phyloP scores from a whole-genome alignment of 2,888 invertebrate species.

The Auanema freiburgensis region DNA sequence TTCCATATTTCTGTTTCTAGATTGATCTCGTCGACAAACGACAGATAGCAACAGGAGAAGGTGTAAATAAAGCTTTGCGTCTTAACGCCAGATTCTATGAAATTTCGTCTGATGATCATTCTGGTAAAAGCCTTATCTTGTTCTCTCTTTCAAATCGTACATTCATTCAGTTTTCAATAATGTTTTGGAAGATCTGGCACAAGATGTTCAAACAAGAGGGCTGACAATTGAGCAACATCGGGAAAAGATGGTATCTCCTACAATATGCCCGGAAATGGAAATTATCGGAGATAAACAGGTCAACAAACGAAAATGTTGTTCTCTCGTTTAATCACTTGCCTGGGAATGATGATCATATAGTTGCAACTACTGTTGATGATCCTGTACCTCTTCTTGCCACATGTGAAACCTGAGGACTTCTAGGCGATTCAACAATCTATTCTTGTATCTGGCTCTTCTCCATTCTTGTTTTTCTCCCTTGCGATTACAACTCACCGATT shows the following conservation, averaged over 20 bases:
- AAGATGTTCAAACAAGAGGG: constrained; percentile 5
- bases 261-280: constrained; percentile 10
- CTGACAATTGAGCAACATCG: neutral
- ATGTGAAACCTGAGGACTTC: no score
- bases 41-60: constrained; percentile 48
- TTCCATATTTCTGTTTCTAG: constrained; percentile 2
- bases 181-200: constrained; percentile 17
- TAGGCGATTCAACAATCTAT: no score
- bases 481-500: no score
- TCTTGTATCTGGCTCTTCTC: no score
- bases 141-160: neutral
- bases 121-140: constrained; percentile 17
- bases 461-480: no score
- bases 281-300: constrained; percentile 8
- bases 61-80: constrained; percentile 41
- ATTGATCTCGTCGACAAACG: constrained; percentile 38
- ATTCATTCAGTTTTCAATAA: constrained; percentile 12
- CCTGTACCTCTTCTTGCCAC: no score
- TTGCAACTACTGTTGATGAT: no score
- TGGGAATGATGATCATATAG: no score
- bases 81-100: constrained; percentile 52
- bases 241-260: constrained; percentile 6
- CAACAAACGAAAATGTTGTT: constrained; percentile 14
- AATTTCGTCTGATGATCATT: constrained; percentile 26
- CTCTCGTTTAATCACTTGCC: constrained; percentile 4